Evolutionary conservation across 2,888 invertebrate genomes (phyloP).

Genomic region (Spodoptera picta): DNA sequence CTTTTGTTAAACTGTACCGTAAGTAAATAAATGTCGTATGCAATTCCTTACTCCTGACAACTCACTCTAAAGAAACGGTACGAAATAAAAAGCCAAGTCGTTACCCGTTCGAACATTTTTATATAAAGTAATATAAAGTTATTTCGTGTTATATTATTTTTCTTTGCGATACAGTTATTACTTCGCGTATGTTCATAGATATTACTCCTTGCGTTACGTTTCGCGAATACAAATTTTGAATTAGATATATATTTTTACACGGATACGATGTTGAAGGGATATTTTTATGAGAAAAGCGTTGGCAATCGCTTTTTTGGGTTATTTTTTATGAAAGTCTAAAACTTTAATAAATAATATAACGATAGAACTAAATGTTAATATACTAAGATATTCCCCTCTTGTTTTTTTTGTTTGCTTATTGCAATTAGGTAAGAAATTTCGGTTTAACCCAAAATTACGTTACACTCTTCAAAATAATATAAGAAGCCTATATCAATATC

Average conservation of each 20-base stretch:
- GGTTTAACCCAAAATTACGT: no score
- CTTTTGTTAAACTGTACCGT: background rate
- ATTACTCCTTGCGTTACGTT: conserved; percentile 34
- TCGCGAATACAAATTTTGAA: conserved; percentile 43
- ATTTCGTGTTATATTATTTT: conserved; percentile 40
- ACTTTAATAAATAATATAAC: no score
- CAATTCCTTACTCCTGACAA: conserved; percentile 16
- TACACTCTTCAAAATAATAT: no score
- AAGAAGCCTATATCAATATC: no score
- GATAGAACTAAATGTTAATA: no score
- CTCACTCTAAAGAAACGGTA: conserved; percentile 31
- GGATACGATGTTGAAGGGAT: background rate
- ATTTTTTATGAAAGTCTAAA: no score
- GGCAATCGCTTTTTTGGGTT: no score
- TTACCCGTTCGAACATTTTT: conserved; percentile 24
- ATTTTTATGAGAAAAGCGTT: background rate
- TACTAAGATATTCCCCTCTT: no score
- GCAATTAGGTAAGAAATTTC: no score
- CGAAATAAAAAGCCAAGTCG: conserved; percentile 36
- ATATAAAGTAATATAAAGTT: conserved; percentile 19
- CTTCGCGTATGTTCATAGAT: conserved; percentile 40
- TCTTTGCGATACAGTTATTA: conserved; percentile 45
- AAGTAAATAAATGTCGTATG: conserved; percentile 7
- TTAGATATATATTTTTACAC: conserved; percentile 21
- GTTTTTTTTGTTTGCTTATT: no score